Evolutionary conservation across 2,113 vertebrate genomes (phyloP).

Genomic region (Sander lucioperca): DNA sequence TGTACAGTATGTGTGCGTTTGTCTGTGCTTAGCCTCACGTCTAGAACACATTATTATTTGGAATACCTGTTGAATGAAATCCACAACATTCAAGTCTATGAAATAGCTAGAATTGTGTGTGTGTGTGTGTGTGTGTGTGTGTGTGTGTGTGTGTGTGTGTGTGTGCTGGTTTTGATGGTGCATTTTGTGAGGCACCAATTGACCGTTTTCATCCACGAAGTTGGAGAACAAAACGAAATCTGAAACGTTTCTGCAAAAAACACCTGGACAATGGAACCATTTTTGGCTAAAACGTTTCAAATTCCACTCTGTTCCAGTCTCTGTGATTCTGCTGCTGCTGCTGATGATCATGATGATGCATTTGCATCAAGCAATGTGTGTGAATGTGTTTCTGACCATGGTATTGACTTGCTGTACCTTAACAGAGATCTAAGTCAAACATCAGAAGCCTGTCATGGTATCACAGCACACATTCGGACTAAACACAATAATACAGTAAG

Average conservation of each 20-base stretch:
- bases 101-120: not conserved
- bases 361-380: not conserved
- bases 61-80: not conserved
- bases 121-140: too few relatives aligned
- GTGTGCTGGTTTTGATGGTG: not conserved
- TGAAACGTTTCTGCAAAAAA: conserved; percentile 92
- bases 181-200: conserved; percentile 20
- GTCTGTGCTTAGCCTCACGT: not conserved
- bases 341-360: not conserved
- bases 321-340: conserved; percentile 1
- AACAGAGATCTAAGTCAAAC: not conserved
- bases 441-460: not conserved
- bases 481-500: not conserved
- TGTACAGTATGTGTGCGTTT: not conserved
- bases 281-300: conserved; percentile 92
- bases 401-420: not conserved
- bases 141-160: too few relatives aligned
- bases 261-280: conserved; percentile 87
- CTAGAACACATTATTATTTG: not conserved
- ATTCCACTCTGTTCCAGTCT: conserved; percentile 86
- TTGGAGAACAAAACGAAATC: conserved; percentile 87
- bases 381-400: conserved; percentile 4
- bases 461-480: not conserved
- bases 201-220: conserved; percentile 50
- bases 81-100: not conserved